Evolutionary conservation across 2,888 invertebrate species (phyloP), one percentile per base, ranked within the genome.

Genomic region (Idaea straminata): DNA sequence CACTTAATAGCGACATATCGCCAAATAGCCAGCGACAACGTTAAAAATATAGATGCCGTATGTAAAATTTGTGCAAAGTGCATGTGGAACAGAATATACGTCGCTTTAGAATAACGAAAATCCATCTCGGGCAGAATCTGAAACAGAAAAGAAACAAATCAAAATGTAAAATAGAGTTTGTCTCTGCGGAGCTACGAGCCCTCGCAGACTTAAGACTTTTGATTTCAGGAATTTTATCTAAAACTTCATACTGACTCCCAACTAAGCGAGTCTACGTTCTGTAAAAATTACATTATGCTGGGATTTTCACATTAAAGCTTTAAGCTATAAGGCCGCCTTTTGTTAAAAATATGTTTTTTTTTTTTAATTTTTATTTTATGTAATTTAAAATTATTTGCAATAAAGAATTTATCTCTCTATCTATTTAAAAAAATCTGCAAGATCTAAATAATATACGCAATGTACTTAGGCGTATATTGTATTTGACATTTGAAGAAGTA

Each of bases 1-100:
- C 86, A 96, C 96, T 95, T 96, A 83, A 97, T 95, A 68, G 96
- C 96, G 67, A 97, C 94, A 86, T 97, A 97, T 78, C 98, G 95
- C 96, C 98, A 98, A 76, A 98, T 96, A 16, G 98, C 98, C 80
- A 97, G 86, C 0, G 96, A 95, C 5, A 96, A 93, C 3, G 96
- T 97, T 75, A 97, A 93, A 83, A 96, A 97, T 70, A 97, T 97
- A 35, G 97, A 97, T 57, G 96, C 95, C 0, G 97, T 96, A 85
- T 97, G 97, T 69, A 96, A 93, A 62, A 96, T 95, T 83, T 96
- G 96, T 4, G 96, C 95, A 82, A 96, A 96, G 86, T 97, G 96
- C 87, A 96, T 96, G 84, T 97, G 97, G 76, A 97, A 96, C 16
- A 96, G 91, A 64, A 96, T 93, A 79, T 95, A 96, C 70, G 95